Conservation (phyloP, 1,140 invertebrate species). For the Sitobion miscanthi region DNA sequence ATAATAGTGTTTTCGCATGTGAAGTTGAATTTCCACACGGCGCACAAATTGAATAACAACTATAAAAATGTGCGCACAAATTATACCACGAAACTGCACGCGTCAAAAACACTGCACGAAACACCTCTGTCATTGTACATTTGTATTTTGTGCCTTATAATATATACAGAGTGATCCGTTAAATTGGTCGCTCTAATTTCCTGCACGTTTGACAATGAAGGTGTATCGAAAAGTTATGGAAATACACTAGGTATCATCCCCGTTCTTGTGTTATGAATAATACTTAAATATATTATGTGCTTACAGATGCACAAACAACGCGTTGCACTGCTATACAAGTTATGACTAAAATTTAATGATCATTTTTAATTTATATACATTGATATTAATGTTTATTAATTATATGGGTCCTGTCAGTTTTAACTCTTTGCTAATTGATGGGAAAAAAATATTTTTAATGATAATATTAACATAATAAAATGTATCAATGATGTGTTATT, state of each 20-base stretch:
- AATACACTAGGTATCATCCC: too few species aligned
- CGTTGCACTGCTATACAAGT: too few species aligned
- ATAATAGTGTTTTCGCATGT: slow-evolving; percentile 28
- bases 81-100: neutral
- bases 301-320: neutral
- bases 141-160: neutral
- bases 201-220: neutral
- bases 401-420: too few species aligned
- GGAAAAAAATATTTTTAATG: too few species aligned
- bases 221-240: neutral
- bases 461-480: too few species aligned
- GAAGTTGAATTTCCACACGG: neutral
- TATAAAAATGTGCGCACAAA: slow-evolving; percentile 10
- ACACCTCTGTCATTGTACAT: neutral
- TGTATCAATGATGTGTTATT: too few species aligned
- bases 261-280: too few species aligned
- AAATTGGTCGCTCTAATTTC: neutral
- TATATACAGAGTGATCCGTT: neutral
- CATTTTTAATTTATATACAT: too few species aligned
- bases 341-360: too few species aligned
- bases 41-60: neutral
- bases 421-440: too few species aligned
- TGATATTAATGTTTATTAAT: too few species aligned
- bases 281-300: neutral
- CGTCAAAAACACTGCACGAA: slow-evolving; percentile 7